Conservation (phyloP, 2,888 invertebrate genomes). For the Perizoma flavofasciatum region DNA sequence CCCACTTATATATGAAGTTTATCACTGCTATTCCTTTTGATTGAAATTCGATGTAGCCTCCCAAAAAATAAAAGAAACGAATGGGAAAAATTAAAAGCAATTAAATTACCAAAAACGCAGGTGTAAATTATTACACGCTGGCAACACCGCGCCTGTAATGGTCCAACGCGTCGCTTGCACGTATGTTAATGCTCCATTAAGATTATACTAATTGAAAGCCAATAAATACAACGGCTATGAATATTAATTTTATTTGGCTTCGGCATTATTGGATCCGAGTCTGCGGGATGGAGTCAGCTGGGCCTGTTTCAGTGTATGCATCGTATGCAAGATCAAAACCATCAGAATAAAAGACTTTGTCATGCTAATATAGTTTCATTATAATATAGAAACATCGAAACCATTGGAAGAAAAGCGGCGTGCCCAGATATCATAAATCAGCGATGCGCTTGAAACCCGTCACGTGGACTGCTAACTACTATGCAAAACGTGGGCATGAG, state of each 20-base stretch:
- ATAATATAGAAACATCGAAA: too few relatives aligned
- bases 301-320: not conserved
- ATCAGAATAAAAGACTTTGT: conserved; percentile 2
- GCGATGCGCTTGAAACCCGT: too few relatives aligned
- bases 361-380: not conserved
- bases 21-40: too few relatives aligned
- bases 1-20: too few relatives aligned
- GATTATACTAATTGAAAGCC: conserved; percentile 84
- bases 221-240: conserved; percentile 84
- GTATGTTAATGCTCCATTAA: conserved; percentile 83
- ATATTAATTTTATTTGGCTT: conserved; percentile 82
- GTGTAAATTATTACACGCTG: conserved; percentile 37
- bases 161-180: conserved; percentile 71
- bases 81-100: conserved; percentile 9
- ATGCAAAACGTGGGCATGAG: too few relatives aligned
- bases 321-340: conserved; percentile 4
- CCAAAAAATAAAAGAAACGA: too few relatives aligned
- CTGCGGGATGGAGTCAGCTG: not conserved
- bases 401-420: too few relatives aligned
- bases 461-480: too few relatives aligned
- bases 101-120: conserved; percentile 24
- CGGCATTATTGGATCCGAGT: conserved; percentile 46
- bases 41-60: too few relatives aligned
- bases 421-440: too few relatives aligned
- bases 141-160: conserved; percentile 67